Evolutionary conservation across 2,888 invertebrate genomes (phyloP), one percentile per base, ranked within the genome.

Genomic region (Griposia aprilina): DNA sequence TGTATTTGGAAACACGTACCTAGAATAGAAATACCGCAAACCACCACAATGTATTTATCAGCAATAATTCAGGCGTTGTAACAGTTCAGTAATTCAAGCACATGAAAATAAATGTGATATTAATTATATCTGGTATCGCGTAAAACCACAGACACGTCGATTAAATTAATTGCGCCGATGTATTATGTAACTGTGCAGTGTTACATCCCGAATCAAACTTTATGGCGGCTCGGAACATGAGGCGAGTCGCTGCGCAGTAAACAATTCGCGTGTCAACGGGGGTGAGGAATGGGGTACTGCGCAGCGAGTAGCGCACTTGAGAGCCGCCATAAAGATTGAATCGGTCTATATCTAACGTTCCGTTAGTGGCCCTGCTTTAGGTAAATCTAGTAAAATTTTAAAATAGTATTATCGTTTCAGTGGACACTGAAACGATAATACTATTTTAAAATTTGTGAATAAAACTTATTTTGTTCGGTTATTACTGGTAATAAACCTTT

Each of bases 121-220:
- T 81, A 84, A 89, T 86, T 80, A 81, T 87, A 85, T 80, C 41
- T 80, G 41, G 41, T 41, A 41, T 41, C 41, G 41, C 41, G 74
- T 83, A 62, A 80, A 83, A 85, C 89, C 89, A 74, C 86, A 78
- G 85, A 80, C 72, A 67, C 82, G 79, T 84, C 74, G 66, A 88
- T 81, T 87, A 80, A 79, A 84, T 84, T 83, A 84, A 86, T 86
- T 82, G 63, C 41, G 62, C 36, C 15, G 13, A 75, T 69, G 26
- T 74, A 74, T 65, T 60, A 68, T 60, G 74, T 78, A 74, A 13
- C 8, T 13, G 17, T 45, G 52, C 50, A 45, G 26, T 76, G 55
- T 60, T 36, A 52, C 41, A 36, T 1, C 30, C 30, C 30, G 30
- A 36, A 2, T 36, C 30, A 36, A 36, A 36, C 30, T 36, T 36